Conservation (phyloP, 2,797 vertebrate genomes). For the Thamnophis elegans region DNA sequence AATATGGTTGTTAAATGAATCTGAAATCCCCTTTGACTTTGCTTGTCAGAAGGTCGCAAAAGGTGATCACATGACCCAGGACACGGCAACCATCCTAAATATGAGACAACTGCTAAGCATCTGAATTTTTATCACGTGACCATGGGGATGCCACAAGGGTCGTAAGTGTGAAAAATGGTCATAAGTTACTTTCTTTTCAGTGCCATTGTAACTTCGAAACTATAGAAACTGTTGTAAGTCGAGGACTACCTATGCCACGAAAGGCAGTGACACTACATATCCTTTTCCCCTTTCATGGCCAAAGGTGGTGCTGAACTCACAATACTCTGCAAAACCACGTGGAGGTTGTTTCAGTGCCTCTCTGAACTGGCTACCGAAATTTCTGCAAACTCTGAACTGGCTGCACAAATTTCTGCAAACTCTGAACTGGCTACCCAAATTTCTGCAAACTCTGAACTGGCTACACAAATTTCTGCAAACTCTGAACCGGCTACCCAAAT, state of each 20-base stretch:
- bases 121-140: background rate
- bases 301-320: background rate
- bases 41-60: background rate
- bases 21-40: background rate
- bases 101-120: background rate
- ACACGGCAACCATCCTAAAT: background rate
- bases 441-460: too few species aligned
- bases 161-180: background rate
- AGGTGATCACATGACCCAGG: background rate
- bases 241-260: background rate
- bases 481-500: too few species aligned
- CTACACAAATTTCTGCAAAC: too few species aligned
- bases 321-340: background rate
- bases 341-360: background rate
- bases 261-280: background rate
- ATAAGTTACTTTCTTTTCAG: background rate
- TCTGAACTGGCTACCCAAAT: too few species aligned
- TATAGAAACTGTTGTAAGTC: background rate
- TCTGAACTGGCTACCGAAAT: background rate
- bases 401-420: too few species aligned
- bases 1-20: background rate
- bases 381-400: background rate
- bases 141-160: background rate
- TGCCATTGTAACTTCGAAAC: background rate
- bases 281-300: background rate